Evolutionary conservation across 2,888 invertebrate species (phyloP).

Genomic region (Autographa gamma): DNA sequence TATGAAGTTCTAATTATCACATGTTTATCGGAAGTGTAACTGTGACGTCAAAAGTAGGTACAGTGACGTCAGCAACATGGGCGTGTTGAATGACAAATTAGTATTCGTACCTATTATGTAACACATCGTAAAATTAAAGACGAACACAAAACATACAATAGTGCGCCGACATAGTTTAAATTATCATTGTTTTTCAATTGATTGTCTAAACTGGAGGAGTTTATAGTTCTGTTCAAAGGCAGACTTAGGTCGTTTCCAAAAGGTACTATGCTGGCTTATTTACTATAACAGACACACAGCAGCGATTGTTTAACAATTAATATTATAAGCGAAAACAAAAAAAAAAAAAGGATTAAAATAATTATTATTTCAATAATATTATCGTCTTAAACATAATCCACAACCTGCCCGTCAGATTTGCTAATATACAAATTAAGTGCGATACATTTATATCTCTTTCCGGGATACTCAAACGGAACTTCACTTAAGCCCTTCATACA

Average conservation of each 20-base stretch:
- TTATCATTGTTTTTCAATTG: background rate
- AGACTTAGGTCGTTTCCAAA: background rate
- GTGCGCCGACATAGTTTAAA: background rate
- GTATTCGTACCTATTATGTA: constrained; percentile 2
- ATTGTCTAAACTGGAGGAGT: background rate
- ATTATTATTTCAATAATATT: background rate
- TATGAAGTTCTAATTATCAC: constrained; percentile 4
- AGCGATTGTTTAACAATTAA: background rate
- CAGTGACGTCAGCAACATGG: background rate
- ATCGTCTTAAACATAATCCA: background rate
- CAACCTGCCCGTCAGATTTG: background rate
- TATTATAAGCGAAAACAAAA: background rate
- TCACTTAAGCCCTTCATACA: background rate
- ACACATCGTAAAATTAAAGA: background rate
- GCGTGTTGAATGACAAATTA: constrained; percentile 3
- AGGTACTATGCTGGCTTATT: background rate
- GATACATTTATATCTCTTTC: background rate
- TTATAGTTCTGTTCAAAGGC: background rate
- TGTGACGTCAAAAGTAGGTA: background rate
- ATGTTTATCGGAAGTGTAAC: background rate
- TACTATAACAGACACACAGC: background rate
- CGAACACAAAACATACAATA: constrained; percentile 2
- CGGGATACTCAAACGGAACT: background rate
- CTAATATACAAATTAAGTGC: constrained; percentile 2
- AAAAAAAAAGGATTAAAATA: background rate